A percentile compares a stretch with the other conserved stretches of the same genome.
Evolutionary conservation across 2,797 vertebrate species (phyloP).

Genomic region (Thripadectes ignobilis): DNA sequence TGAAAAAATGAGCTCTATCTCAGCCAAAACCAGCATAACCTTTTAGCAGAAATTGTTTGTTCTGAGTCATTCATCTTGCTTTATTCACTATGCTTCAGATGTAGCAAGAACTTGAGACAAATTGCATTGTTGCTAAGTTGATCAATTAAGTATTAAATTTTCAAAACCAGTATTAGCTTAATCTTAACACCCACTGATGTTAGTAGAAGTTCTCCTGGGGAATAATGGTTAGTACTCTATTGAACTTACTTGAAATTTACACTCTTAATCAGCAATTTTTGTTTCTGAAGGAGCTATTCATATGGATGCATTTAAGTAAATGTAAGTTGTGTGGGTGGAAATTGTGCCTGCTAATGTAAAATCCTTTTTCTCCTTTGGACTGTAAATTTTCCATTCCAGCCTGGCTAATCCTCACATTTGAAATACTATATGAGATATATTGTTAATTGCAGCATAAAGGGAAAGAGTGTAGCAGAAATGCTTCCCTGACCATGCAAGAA

Average conservation of each 20-base stretch:
- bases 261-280: background rate
- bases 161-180: background rate
- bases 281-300: background rate
- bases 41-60: background rate
- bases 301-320: background rate
- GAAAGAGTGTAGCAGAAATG: background rate
- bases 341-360: background rate
- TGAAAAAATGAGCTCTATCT: background rate
- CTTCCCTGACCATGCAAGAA: background rate
- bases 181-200: background rate
- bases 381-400: background rate
- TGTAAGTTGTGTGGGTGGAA: background rate
- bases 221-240: background rate
- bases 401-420: background rate
- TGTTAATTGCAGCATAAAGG: background rate
- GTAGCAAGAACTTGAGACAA: background rate
- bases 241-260: background rate
- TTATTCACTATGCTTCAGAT: background rate
- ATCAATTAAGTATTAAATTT: background rate
- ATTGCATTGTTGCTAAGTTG: background rate
- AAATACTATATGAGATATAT: background rate
- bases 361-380: background rate
- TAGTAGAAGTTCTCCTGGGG: background rate
- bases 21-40: background rate
- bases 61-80: background rate